These are phyloP conservation scores for Calliopsis andreniformis DNA, from an alignment of 1,140 invertebrate species.

Conservation along the genomic window DNA sequence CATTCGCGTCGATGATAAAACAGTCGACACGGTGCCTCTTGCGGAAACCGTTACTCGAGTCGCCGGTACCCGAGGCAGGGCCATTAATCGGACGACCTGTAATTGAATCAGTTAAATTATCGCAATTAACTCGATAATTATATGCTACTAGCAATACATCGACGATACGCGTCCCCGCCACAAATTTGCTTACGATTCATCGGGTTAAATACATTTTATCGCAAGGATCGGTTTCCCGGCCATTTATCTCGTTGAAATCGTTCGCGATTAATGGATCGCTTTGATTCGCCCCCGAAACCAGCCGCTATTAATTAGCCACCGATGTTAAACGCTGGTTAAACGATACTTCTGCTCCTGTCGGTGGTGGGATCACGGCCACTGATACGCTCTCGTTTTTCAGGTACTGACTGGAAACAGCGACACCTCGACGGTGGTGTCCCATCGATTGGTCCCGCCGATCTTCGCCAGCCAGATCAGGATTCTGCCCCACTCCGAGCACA, in stretches of 20 bases:
- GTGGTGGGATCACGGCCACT: background rate
- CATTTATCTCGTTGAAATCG: conserved; percentile 10
- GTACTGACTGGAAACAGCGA: conserved; percentile 86
- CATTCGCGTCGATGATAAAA: background rate
- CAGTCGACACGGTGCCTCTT: background rate
- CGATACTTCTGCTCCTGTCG: background rate
- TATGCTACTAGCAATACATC: conserved; percentile 12
- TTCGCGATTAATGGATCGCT: conserved; percentile 23
- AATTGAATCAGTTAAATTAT: conserved; percentile 49
- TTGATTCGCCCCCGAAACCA: conserved; percentile 1
- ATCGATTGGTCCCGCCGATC: conserved; percentile 84
- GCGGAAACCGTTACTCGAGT: conserved; percentile 17
- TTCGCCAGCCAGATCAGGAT: conserved; percentile 86
- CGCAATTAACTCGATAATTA: conserved; percentile 36
- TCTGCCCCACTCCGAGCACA: conserved; percentile 86
- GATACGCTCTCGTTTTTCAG: conserved; percentile 73
- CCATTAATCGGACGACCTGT: conserved; percentile 28
- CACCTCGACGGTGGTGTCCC: conserved; percentile 85
- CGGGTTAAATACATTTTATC: conserved; percentile 18
- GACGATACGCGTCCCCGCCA: background rate
- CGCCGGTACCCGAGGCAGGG: background rate
- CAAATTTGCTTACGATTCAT: conserved; percentile 34
- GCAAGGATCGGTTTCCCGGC: background rate
- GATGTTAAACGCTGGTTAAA: conserved; percentile 8
- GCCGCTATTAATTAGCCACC: conserved; percentile 15